Evolutionary conservation across 2,888 invertebrate genomes (phyloP), one percentile per base, ranked within the genome.

Genomic region (Sthenelais limicola): DNA sequence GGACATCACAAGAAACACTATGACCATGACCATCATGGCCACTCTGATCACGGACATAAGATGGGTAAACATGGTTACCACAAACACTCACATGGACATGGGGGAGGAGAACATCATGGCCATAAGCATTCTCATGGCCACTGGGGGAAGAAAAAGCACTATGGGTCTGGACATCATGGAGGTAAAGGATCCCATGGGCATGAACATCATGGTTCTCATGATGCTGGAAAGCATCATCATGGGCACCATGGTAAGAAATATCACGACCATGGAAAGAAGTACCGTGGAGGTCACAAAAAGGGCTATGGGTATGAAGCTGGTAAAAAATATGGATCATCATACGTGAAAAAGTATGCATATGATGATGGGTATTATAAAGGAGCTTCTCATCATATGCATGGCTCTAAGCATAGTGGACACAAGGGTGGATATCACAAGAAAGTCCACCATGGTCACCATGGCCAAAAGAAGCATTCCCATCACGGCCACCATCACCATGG

Each of bases 51-150:
- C 24, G 56, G 56, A 1, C 56, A 56, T 15, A 32, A 56, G 30
- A 12, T n/a, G 18, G 21, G 24, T 4, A 56, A 56, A 24, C 56
- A 56, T 21, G 56, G 56, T 32, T 56, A 56, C 32, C 30, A 28
- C 32, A 56, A 56, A 33, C 28, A 32, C n/a, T n/a, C 18, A 18
- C 56, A 56, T 32, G 56, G 56, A 33, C 56, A 56, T 32, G 56
- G 56, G 2, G 56, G 56, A 21, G 56, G 56, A 15, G 7, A 12
- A 1, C 56, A 56, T 21, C 56, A 56, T 56, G 56, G 56, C 3
- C 56, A 56, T 33, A 24, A 56, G 5, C n/a, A 32, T 3, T 1
- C 18, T 2, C 56, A 56, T 32, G 56, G 56, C 4, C 30, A 28
- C 56, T 28, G 30, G 26, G 15, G 9, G 5, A 33, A 33, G 1